These are phyloP conservation scores for Drosophila heteroneura DNA, from an alignment of 2,888 invertebrate genomes.

Conservation along the genomic window DNA sequence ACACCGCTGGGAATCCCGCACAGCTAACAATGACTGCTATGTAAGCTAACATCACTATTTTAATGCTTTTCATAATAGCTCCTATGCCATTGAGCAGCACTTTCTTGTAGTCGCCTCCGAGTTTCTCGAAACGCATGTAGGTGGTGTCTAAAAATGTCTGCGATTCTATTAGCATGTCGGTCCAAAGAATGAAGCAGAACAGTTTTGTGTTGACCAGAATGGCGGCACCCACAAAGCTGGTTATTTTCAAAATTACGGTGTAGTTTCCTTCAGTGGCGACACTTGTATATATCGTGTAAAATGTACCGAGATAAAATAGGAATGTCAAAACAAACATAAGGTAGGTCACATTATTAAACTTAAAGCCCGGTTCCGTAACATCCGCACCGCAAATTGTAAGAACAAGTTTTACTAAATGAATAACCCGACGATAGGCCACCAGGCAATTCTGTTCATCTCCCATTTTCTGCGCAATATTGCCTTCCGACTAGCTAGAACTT, in stretches of 20 bases:
- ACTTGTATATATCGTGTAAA: constrained; percentile 54
- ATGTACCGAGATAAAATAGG: constrained; percentile 36
- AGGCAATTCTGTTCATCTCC: not conserved
- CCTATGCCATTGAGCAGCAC: constrained; percentile 24
- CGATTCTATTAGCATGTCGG: not conserved
- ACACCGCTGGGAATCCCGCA: constrained; percentile 13
- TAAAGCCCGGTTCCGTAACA: constrained; percentile 29
- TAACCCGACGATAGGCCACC: constrained; percentile 15
- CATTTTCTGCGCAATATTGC: not conserved
- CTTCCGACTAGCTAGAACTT: not conserved
- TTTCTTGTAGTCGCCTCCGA: constrained; percentile 18
- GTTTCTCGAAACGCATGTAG: constrained; percentile 43
- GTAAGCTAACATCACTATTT: constrained; percentile 28
- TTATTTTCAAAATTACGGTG: constrained; percentile 41
- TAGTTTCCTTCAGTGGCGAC: constrained; percentile 38
- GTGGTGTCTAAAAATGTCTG: constrained; percentile 25
- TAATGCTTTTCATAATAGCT: constrained; percentile 19
- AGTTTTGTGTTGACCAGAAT: constrained; percentile 21
- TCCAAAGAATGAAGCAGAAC: constrained; percentile 7
- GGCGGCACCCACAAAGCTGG: constrained; percentile 42
- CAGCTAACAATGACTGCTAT: not conserved
- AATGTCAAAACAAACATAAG: not conserved
- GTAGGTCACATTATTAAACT: constrained; percentile 25
- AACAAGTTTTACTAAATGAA: not conserved
- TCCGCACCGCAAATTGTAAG: constrained; percentile 34